A percentile compares a stretch with the other conserved stretches of the same genome.
These are phyloP conservation scores for Drosophila macrospina DNA, from an alignment of 2,888 invertebrate genomes.

Conservation along the genomic window DNA sequence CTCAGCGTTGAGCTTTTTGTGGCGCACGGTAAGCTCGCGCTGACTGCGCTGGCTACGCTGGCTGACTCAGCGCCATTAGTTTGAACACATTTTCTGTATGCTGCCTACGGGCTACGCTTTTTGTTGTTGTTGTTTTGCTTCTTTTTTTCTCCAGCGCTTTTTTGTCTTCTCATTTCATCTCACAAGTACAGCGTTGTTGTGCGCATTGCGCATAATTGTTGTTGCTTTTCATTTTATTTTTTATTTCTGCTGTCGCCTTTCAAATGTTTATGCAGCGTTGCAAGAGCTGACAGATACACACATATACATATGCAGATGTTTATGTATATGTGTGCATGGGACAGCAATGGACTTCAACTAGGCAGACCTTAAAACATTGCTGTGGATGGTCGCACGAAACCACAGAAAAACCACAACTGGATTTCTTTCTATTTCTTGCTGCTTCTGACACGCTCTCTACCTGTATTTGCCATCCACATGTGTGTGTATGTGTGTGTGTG, in stretches of 20 bases:
- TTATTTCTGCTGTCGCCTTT: slow-evolving; percentile 41
- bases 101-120: slow-evolving; percentile 30
- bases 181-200: slow-evolving; percentile 14
- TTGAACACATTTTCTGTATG: slow-evolving; percentile 71
- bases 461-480: slow-evolving; percentile 21
- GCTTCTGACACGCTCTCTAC: slow-evolving; percentile 38
- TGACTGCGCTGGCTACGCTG: slow-evolving; percentile 22
- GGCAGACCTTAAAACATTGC: slow-evolving; percentile 27
- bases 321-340: too few relatives aligned
- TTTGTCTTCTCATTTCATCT: slow-evolving; percentile 38
- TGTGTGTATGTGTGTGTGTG: not conserved
- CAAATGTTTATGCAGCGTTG: slow-evolving; percentile 48
- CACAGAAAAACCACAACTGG: slow-evolving; percentile 64
- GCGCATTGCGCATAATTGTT: slow-evolving; percentile 56
- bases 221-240: slow-evolving; percentile 23
- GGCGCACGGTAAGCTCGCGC: slow-evolving; percentile 41
- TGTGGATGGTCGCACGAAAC: slow-evolving; percentile 42
- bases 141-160: slow-evolving; percentile 26
- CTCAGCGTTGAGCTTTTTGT: slow-evolving; percentile 50
- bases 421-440: slow-evolving; percentile 52
- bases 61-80: slow-evolving; percentile 77
- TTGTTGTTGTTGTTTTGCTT: slow-evolving; percentile 24
- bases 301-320: not conserved
- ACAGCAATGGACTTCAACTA: slow-evolving; percentile 23
- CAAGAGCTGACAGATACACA: slow-evolving; percentile 41